Evolutionary conservation across 2,113 vertebrate genomes (phyloP), one percentile per base, ranked within the genome.

Genomic region (Paradisaea rubra): DNA sequence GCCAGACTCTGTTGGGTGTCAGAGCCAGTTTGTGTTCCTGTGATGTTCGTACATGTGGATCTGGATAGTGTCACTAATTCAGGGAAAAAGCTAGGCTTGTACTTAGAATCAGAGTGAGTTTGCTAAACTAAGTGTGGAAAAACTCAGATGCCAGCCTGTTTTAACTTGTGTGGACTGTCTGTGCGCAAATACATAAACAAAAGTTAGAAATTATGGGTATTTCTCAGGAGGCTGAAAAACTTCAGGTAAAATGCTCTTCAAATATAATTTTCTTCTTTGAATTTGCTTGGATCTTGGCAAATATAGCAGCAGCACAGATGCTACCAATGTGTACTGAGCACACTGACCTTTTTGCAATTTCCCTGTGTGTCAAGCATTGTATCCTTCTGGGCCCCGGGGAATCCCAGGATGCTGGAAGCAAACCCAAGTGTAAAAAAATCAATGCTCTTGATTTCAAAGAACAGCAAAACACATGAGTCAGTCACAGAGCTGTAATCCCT

Each of bases 381-480:
- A 81, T 86, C 53, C 15, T 66, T 81, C 73, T 85, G 61, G 41
- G 41, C 87, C 37, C 54, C 7, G 6, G 89, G 59, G 73, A 91
- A 64, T 85, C 9, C 5, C 84, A 81, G 70, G 31, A 53, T 0
- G 4, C 70, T 93, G 53, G n/a, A 96, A 84, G 41, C 17, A 91
- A 94, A 91, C 11, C 16, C 37, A 64, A 79, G 70, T 44, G 60
- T 59, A 65, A 93, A 91, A 91, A 93, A 95, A 96, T 93, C 93
- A 72, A 91, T 95, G 44, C 57, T 94, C 53, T 79, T 94, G 65
- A 89, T 89, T 91, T 95, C 87, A 96, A 89, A 95, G 91, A 79
- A 60, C 24, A 79, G 44, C 44, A 77, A 84, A 91, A 87, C 63
- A 71, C 73, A 54, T 39, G 70, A 96, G 61, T 87, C 81, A 89